Percentiles rank a stretch among this genome's conserved stretches.
Conservation (phyloP, 2,113 vertebrate species). For the Phalacrocorax aristotelis region DNA sequence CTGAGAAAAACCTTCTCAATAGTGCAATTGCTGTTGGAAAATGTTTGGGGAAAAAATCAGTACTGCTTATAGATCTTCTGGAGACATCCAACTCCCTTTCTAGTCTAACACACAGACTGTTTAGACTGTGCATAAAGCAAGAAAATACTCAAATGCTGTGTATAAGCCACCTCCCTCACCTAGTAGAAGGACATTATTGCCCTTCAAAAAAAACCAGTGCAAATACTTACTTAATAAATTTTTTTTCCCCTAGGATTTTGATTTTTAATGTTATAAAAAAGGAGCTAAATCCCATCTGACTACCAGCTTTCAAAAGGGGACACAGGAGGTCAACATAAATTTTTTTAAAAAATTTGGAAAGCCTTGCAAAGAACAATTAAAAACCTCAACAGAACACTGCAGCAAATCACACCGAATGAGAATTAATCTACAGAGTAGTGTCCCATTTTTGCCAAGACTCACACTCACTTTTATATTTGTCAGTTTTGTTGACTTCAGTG, state of each 20-base stretch:
- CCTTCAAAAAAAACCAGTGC: neutral
- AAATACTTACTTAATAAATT: neutral
- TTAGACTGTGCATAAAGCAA: neutral
- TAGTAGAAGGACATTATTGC: neutral
- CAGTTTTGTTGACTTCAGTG: neutral
- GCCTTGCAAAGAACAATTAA: neutral
- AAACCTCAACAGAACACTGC: neutral
- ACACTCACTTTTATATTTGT: neutral
- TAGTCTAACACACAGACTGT: neutral
- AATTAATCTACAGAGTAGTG: neutral
- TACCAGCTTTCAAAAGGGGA: neutral
- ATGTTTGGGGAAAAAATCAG: neutral
- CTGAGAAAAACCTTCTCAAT: neutral
- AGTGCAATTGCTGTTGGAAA: neutral
- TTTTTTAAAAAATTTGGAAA: neutral
- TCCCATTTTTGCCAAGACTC: neutral
- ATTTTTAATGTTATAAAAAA: neutral
- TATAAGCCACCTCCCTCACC: neutral
- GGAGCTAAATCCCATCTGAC: neutral
- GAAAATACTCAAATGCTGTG: neutral
- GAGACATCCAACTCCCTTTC: neutral
- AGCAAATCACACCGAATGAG: neutral
- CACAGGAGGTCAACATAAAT: neutral
- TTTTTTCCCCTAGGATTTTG: neutral
- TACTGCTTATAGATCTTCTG: neutral